Evolutionary conservation across 2,888 invertebrate species (phyloP), one percentile per base, ranked within the genome.

Genomic region (Dusona sp.): DNA sequence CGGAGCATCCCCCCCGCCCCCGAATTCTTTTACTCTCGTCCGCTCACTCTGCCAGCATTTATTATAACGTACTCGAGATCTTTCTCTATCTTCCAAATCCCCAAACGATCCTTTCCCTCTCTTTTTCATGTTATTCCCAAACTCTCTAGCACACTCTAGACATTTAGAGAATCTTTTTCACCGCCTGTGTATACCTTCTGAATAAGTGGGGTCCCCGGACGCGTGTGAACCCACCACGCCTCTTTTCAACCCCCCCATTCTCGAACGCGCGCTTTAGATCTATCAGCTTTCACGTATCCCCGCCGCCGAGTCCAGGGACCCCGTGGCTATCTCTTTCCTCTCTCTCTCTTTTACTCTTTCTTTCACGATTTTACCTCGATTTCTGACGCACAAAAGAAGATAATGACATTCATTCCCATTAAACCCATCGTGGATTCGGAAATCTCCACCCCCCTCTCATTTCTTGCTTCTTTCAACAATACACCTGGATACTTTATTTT

Each of bases 71-170:
- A n/a, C 54, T 22, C 72, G 7, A 11, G 48, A 48, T 36, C 72
- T 51, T 33, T 51, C 51, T 51, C 51, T n/a, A 48, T 51, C 72
- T 54, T 36, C n/a, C 51, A 45, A 25, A 64, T 19, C 33, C 22
- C 22, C 38, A 25, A 38, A 33, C 51, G 19, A 29, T 25, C 11
- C 7, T 29, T 16, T 16, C 29, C 22, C 38, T 42, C 61, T 74
- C 61, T 25, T 87, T 85, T 89, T 90, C 89, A 88, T 89, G 89
- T 89, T 85, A 85, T 88, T 88, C 88, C 57, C 68, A 42, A 42
- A 45, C 45, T 57, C 57, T 38, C 25, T 70, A n/a, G 45, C 42
- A 64, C 73, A 22, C 45, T 48, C 64, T 65, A 48, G 42, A 57
- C 57, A n/a, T 74, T 42, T 57, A 45, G 78, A 81, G 77, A 81